Percentiles rank a stretch among this genome's conserved stretches.
Evolutionary conservation across 1,140 invertebrate species (phyloP).

Genomic region (Doryteuthis pealeii): DNA sequence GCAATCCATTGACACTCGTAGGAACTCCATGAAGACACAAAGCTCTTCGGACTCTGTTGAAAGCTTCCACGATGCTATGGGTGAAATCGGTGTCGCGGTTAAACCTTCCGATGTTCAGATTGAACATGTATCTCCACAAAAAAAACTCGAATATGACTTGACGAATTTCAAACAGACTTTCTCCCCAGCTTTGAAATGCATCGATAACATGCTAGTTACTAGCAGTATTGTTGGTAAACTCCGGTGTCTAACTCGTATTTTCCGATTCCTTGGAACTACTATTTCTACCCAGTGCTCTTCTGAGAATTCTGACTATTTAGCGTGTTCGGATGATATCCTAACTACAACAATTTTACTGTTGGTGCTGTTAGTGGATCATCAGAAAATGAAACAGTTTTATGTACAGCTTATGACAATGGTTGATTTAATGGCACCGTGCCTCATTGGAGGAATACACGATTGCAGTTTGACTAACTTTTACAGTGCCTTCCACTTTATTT

Average conservation of each 20-base stretch:
- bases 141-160: not conserved
- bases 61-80: not conserved
- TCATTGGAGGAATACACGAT: constrained; percentile 7
- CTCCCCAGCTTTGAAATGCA: not conserved
- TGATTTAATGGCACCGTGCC: constrained; percentile 4
- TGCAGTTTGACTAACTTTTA: not conserved
- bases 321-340: constrained; percentile 1
- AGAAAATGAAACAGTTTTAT: constrained; percentile 1
- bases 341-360: not conserved
- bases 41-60: not conserved
- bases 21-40: not conserved
- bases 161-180: not conserved
- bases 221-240: constrained; percentile 5
- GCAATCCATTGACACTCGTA: not conserved
- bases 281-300: not conserved
- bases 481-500: constrained; percentile 6
- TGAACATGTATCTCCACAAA: not conserved
- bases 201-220: not conserved
- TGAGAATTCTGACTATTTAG: not conserved
- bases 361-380: not conserved
- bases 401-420: not conserved
- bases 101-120: not conserved
- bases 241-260: not conserved
- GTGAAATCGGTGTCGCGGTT: not conserved
- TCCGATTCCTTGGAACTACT: not conserved